phyloP scores from a whole-genome alignment of 2,888 invertebrate genomes.

The Dichetophora obliterata region DNA sequence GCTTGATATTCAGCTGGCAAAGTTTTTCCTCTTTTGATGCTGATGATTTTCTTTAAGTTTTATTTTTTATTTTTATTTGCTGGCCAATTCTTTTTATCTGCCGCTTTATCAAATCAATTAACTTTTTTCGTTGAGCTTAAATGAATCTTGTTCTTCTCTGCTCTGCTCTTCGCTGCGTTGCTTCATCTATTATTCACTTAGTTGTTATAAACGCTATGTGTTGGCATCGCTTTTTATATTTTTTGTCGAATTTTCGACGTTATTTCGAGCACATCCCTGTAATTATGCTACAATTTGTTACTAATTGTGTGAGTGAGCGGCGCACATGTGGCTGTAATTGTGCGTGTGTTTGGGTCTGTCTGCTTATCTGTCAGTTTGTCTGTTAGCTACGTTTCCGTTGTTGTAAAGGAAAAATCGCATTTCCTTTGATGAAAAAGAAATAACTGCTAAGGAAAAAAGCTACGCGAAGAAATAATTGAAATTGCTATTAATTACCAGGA shows the following conservation, averaged over 20 bases:
- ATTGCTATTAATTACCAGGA: slow-evolving; percentile 18
- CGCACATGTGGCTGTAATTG: slow-evolving; percentile 15
- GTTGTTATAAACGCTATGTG: slow-evolving; percentile 13
- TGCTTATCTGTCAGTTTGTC: not conserved
- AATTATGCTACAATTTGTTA: slow-evolving; percentile 33
- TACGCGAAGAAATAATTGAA: slow-evolving; percentile 20
- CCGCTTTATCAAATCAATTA: slow-evolving; percentile 23
- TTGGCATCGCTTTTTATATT: not conserved
- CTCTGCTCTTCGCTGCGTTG: not conserved
- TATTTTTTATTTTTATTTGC: slow-evolving; percentile 4
- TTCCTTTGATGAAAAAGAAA: not conserved
- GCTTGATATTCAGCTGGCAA: slow-evolving; percentile 3
- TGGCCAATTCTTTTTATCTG: not conserved
- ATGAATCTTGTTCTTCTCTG: not conserved
- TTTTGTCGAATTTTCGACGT: not conserved
- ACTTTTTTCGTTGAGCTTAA: slow-evolving; percentile 24
- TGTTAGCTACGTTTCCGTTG: not conserved
- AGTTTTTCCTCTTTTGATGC: not conserved
- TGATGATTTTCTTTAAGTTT: slow-evolving; percentile 5
- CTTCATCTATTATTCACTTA: slow-evolving; percentile 31
- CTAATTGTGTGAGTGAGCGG: slow-evolving; percentile 16
- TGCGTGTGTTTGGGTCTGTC: not conserved
- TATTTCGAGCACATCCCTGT: slow-evolving; percentile 6
- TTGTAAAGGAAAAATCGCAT: not conserved
- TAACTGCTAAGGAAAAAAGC: not conserved